These are phyloP conservation scores for Onychorhynchus coronatus DNA, from an alignment of 2,113 vertebrate genomes.

Conservation along the genomic window DNA sequence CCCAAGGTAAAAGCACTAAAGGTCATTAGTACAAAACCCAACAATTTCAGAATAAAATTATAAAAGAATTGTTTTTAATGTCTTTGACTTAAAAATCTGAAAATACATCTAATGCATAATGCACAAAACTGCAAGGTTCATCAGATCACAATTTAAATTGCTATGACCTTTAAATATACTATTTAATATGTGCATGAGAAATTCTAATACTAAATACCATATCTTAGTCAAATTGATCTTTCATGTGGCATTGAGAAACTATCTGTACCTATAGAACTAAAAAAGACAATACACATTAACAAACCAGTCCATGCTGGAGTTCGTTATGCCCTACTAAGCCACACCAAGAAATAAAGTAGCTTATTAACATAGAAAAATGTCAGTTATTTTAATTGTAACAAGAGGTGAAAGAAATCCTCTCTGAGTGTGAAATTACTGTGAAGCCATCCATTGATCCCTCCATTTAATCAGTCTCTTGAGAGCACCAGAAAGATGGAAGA, in stretches of 20 bases:
- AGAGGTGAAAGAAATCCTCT: constrained; percentile 2
- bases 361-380: constrained; percentile 46
- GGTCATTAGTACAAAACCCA: background rate
- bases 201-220: constrained; percentile 28
- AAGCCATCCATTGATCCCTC: constrained; percentile 29
- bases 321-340: background rate
- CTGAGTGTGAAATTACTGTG: constrained; percentile 31
- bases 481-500: background rate
- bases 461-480: constrained; percentile 39
- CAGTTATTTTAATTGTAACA: constrained; percentile 37
- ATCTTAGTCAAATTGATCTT: constrained; percentile 50
- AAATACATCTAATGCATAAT: constrained; percentile 22
- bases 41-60: background rate
- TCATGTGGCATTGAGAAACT: background rate
- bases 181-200: constrained; percentile 42
- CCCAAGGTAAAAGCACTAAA: background rate
- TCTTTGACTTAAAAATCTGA: background rate
- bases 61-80: background rate
- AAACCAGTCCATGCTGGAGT: background rate
- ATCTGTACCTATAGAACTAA: background rate
- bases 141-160: constrained; percentile 45
- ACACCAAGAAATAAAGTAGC: constrained; percentile 1
- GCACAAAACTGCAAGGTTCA: constrained; percentile 28
- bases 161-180: constrained; percentile 56
- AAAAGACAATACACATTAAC: background rate